Evolutionary conservation across 2,113 vertebrate genomes (phyloP), one percentile per base, ranked within the genome.

Genomic region (Casuarius casuarius): DNA sequence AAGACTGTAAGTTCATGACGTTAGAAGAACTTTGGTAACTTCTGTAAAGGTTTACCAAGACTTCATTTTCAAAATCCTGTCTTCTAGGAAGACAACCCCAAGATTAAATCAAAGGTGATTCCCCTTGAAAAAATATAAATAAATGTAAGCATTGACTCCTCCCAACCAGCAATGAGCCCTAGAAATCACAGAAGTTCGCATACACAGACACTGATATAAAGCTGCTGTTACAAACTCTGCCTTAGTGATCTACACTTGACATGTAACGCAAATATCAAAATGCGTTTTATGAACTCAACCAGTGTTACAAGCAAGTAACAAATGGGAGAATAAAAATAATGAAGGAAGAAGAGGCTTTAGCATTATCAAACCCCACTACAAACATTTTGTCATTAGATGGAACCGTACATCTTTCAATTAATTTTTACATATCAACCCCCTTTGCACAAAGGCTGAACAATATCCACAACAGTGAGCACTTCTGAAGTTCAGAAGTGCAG

Each of bases 201-300:
- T 15, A 38, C 31, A 26, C 33, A n/a, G 66, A 23, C 54, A 16
- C 18, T 17, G 61, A 48, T 42, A 22, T 1, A 66, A 67, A 4
- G 18, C 5, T 67, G 29, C 42, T 33, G 44, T 31, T 70, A 33
- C 44, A 48, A n/a, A 42, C 22, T 68, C 54, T 58, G 40, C 40
- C 54, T 35, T 33, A 8, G 38, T 2, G 9, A 74, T 25, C 72
- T 9, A 7, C 0, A 1, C n/a, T 38, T 1, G 1, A 35, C 2
- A 1, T 5, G 22, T n/a, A 54, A 61, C 2, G 8, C 42, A 14
- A 89, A 59, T 19, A 21, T 0, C 1, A n/a, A 2, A 1, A 31
- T 11, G 19, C 2, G 1, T 26, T 56, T 71, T 35, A 40, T 5
- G 8, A 65, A 28, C 22, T 59, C 68, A 63, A n/a, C 0, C 29